Evolutionary conservation across 2,888 invertebrate genomes (phyloP).

Genomic region (Melieria omissa): DNA sequence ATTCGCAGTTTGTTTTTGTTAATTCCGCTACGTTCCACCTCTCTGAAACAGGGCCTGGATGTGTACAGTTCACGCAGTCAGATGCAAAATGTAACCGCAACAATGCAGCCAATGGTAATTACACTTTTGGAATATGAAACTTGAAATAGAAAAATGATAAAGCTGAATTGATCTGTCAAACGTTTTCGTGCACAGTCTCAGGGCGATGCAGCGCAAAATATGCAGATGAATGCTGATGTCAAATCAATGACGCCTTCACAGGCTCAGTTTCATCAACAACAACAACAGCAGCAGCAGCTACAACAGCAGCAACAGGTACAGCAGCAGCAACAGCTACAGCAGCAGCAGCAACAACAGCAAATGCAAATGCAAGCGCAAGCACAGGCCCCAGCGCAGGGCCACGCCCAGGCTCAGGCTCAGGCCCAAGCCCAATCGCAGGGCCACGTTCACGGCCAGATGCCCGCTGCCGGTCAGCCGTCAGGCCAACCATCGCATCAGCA

Average conservation of each 20-base stretch:
- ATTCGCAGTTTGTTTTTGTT: too few species aligned
- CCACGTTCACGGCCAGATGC: too few species aligned
- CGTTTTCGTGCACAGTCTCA: conserved; percentile 8
- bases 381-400: conserved; percentile 29
- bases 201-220: conserved; percentile 21
- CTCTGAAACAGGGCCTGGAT: conserved; percentile 42
- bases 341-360: conserved; percentile 31
- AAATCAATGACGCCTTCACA: conserved; percentile 20
- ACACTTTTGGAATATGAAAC: too few species aligned
- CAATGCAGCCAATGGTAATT: conserved; percentile 34
- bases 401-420: too few species aligned
- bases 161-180: too few species aligned
- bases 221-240: too few species aligned
- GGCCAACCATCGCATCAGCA: conserved; percentile 11
- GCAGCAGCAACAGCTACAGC: conserved; percentile 32
- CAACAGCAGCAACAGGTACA: conserved; percentile 32
- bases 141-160: too few species aligned
- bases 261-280: conserved; percentile 41
- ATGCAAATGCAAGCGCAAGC: not conserved
- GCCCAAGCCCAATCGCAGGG: conserved; percentile 1
- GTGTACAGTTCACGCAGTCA: conserved; percentile 31
- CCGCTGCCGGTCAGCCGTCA: not conserved
- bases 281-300: conserved; percentile 34
- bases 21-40: too few species aligned
- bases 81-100: conserved; percentile 29